Conservation (phyloP, 2,797 vertebrate genomes). For the Craterocephalus amniculus region DNA sequence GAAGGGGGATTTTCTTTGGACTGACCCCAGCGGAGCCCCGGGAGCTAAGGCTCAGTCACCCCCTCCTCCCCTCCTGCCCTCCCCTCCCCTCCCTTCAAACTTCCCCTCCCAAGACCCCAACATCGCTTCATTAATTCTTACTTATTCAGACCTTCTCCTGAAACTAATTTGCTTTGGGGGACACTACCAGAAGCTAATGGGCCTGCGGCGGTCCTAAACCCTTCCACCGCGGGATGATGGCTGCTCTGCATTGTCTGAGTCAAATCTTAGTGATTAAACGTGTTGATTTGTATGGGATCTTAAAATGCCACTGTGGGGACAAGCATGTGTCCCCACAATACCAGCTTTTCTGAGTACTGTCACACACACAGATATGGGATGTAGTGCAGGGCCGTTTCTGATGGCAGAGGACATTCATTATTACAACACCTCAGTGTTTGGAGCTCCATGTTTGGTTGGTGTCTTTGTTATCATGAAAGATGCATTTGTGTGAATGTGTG, state of each 20-base stretch:
- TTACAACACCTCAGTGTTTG: slow-evolving; percentile 39
- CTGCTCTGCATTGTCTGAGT: background rate
- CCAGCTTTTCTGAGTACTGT: background rate
- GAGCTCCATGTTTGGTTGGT: slow-evolving; percentile 55
- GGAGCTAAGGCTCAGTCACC: no score
- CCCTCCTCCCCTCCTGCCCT: no score
- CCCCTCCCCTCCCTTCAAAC: no score
- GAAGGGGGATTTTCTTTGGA: no score
- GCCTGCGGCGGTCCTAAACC: no score
- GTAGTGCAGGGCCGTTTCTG: slow-evolving; percentile 38
- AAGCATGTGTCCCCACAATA: background rate
- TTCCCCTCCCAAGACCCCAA: no score
- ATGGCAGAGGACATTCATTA: slow-evolving; percentile 53
- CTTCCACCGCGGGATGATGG: no score
- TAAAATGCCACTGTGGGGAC: background rate
- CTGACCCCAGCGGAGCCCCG: no score
- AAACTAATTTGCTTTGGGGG: no score
- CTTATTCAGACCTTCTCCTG: no score
- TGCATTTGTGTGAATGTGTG: slow-evolving; percentile 13
- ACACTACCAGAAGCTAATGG: no score
- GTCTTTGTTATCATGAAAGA: slow-evolving; percentile 20
- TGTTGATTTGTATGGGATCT: background rate
- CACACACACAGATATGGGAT: slow-evolving; percentile 29
- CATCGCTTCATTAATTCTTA: no score
- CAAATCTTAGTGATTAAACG: background rate